Evolutionary conservation across 1,140 invertebrate species (phyloP), one percentile per base, ranked within the genome.

Genomic region (Tetramorium simillimum): DNA sequence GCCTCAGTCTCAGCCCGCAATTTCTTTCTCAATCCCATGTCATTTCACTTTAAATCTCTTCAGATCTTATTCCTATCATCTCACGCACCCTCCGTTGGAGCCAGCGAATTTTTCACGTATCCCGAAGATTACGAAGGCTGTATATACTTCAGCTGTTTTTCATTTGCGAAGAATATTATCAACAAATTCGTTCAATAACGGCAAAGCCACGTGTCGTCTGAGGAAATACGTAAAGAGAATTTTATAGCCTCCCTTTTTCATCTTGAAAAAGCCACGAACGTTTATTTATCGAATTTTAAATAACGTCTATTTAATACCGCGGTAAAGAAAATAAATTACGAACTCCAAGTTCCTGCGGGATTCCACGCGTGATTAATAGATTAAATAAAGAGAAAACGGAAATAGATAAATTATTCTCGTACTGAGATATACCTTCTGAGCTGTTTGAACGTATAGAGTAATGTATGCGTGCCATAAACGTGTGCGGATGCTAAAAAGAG

Each of bases 21-120:
- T 85, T 67, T 86, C 43, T 46, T 58, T 56, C 40, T 37, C 14
- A 46, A 58, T 49, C 49, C 51, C 62, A 10, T 18, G 24, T 67
- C 46, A 43, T 63, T 56, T 40, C 53, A 16, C 37, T 80, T 24
- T 21, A 65, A 86, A 43, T 53, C 73, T 51, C 33, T 65, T 53
- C 18, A 51, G 6, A 3, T 37, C 24, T 33, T 40, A 37, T 21
- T 49, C 14, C 24, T 28, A 62, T 69, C 10, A 18, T 49, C 33
- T 24, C 16, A 18, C 6, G 6, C 28, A 33, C 49, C 10, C 33
- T 43, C 40, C 28, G 0, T 33, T 69, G 4, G 3, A 67, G 3
- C 60, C 12, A 10, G 28, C 4, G 14, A 78, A 33, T 33, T 24
- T 53, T 53, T 43, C 56, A 18, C 21, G 7, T 18, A 49, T 49